Conservation (phyloP, 2,113 vertebrate genomes). For the Meriones unguiculatus region DNA sequence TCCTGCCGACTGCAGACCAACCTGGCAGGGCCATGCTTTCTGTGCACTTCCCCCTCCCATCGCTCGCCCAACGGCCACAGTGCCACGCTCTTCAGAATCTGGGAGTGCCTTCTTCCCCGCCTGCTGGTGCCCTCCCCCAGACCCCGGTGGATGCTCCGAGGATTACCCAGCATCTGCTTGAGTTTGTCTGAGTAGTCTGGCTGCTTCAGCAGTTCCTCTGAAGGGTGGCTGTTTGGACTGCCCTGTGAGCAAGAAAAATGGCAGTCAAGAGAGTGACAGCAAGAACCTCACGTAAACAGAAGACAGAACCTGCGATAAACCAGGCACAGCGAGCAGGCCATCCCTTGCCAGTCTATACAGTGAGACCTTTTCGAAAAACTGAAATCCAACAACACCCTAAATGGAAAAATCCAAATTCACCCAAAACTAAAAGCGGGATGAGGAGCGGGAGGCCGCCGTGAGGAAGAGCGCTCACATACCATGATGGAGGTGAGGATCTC, state of each 20-base stretch:
- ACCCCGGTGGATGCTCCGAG: constrained; percentile 77
- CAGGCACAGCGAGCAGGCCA: background rate
- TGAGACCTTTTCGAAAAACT: background rate
- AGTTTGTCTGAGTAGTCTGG: constrained; percentile 96
- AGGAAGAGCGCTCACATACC: constrained; percentile 80
- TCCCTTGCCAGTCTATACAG: background rate
- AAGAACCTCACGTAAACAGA: background rate
- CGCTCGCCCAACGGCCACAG: background rate
- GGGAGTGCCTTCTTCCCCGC: background rate
- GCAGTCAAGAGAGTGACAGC: background rate
- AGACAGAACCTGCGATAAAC: background rate
- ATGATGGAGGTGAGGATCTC: constrained; percentile 96
- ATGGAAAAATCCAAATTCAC: background rate
- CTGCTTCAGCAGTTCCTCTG: constrained; percentile 95
- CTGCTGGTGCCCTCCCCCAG: constrained; percentile 58
- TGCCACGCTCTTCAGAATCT: background rate
- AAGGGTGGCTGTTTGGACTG: constrained; percentile 91
- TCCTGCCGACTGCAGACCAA: background rate
- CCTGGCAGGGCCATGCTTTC: constrained; percentile 9
- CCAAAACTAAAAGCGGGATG: background rate
- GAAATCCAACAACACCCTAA: background rate
- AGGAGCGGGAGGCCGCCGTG: background rate
- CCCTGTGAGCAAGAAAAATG: constrained; percentile 76
- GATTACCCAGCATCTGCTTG: constrained; percentile 93
- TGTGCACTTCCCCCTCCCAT: background rate